A percentile compares a stretch with the other conserved stretches of the same genome.
phyloP scores from a whole-genome alignment of 1,140 invertebrate genomes.

The Papilio xuthus region DNA sequence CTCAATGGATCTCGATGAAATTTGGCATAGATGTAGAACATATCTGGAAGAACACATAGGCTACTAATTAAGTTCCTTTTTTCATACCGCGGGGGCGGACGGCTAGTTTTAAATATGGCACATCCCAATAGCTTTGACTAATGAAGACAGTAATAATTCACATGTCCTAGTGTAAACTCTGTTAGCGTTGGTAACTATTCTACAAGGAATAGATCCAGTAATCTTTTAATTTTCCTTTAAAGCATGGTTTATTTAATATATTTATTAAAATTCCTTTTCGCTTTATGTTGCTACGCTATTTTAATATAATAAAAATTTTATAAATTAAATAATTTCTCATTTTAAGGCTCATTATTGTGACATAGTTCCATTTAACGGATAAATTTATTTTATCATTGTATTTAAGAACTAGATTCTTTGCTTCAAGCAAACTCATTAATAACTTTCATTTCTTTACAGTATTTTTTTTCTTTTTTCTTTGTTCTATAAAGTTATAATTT shows the following conservation, averaged over 20 bases:
- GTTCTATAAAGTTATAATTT: background rate
- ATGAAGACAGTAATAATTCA: too few relatives aligned
- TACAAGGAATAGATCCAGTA: too few relatives aligned
- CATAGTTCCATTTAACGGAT: background rate
- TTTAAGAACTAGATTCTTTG: background rate
- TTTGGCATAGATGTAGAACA: too few relatives aligned
- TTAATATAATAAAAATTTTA: background rate
- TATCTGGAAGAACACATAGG: too few relatives aligned
- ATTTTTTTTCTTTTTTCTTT: background rate
- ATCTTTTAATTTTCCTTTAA: too few relatives aligned
- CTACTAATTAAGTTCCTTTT: too few relatives aligned
- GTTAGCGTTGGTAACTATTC: too few relatives aligned
- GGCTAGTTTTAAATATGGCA: too few relatives aligned
- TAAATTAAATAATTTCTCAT: background rate
- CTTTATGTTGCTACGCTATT: background rate
- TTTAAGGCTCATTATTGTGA: background rate
- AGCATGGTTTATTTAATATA: background rate
- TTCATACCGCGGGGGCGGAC: too few relatives aligned
- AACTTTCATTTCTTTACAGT: background rate
- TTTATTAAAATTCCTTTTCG: background rate
- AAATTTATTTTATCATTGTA: conserved; percentile 9
- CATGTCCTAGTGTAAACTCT: too few relatives aligned
- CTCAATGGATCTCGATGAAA: too few relatives aligned
- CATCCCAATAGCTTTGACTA: too few relatives aligned
- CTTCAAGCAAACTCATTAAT: conserved; percentile 2